Evolutionary conservation across 2,113 vertebrate genomes (phyloP).

Genomic region (Columba janthina): DNA sequence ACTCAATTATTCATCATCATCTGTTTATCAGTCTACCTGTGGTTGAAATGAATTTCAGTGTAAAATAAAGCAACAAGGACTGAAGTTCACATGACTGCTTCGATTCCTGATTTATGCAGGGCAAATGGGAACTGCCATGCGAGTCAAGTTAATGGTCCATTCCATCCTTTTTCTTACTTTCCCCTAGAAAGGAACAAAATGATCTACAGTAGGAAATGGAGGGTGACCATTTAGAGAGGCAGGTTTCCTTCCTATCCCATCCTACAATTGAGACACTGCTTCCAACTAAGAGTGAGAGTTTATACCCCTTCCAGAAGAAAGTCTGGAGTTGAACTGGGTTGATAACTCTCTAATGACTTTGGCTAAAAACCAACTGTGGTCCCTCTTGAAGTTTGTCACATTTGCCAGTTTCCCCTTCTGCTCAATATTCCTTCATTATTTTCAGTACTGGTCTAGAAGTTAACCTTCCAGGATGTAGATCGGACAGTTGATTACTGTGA

Average conservation of each 20-base stretch:
- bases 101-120: neutral
- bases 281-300: neutral
- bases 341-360: neutral
- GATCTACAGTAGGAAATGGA: neutral
- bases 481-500: neutral
- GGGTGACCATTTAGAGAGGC: neutral
- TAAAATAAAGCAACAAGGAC: neutral
- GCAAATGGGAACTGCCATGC: neutral
- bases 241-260: neutral
- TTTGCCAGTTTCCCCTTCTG: neutral
- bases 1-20: constrained; percentile 7
- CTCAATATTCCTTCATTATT: neutral
- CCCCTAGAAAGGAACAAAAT: neutral
- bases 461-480: neutral
- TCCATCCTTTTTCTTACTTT: neutral
- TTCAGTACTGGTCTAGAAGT: neutral
- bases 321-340: neutral
- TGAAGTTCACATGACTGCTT: neutral
- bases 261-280: accelerated
- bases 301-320: neutral
- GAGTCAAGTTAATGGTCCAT: neutral
- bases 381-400: neutral
- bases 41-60: neutral
- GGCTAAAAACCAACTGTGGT: neutral
- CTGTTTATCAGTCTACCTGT: neutral